Evolutionary conservation across 2,797 vertebrate species (phyloP), one percentile per base, ranked within the genome.

Genomic region (Lateolabrax maculatus): DNA sequence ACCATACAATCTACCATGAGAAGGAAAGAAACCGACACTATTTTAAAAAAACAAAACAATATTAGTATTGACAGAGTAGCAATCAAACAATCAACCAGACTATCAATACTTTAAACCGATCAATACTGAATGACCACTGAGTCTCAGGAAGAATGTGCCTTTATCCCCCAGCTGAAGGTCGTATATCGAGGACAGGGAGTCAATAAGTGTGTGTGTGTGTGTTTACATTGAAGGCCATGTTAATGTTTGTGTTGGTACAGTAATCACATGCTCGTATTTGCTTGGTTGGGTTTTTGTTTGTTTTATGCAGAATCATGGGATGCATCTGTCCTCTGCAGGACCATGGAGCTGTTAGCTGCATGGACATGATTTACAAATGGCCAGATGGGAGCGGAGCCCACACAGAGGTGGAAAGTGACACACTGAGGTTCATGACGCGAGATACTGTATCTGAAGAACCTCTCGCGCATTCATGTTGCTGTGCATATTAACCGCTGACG

Each of bases 121-220:
- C 79, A n/a, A 80, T 77, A 39, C 39, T 46, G 52, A 51, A 62
- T 29, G 68, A 55, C 21, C 10, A 10, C 12, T 10, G 53, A 60
- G 52, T 25, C 51, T 51, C 44, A 48, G 36, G 53, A 61, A 4
- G 46, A 69, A 48, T 34, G 18, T 12, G 55, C 51, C 57, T 83
- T 71, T 46, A 60, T 58, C 41, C 31, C 6, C 46, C 23, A 34
- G 56, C 36, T 85, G 69, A 87, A 85, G 79, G 83, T 81, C 57
- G 27, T 34, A 52, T 44, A 52, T 49, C 0, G 41, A 79, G 60
- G 75, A 37, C 80, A 51, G 51, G 11, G 21, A 69, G 84, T 83
- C 77, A 46, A 81, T 81, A 67, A 64, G 39, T 55, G 27, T 49
- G 37, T 71, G 49, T 69, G 68, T 44, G 49, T 18, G 67, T 58